phyloP scores from a whole-genome alignment of 2,888 invertebrate species.

The Drosophila koepferae region DNA sequence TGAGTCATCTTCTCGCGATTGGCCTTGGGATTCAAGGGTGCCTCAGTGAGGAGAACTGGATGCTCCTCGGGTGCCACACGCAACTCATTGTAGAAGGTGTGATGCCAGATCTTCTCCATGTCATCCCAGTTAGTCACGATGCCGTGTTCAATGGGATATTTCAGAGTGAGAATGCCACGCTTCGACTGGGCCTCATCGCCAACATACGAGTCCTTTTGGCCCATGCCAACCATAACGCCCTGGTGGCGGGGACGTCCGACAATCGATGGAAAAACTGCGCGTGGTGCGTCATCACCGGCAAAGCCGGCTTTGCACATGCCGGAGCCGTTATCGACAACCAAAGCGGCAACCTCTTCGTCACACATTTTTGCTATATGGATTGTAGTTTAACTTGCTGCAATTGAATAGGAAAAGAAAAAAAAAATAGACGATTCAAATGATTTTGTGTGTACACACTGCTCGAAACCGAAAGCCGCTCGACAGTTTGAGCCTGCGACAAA shows the following conservation, averaged over 20 bases:
- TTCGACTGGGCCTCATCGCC: conserved; percentile 95
- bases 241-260: conserved; percentile 96
- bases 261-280: conserved; percentile 95
- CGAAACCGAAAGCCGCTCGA: neutral
- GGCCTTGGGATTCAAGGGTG: conserved; percentile 95
- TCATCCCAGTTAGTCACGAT: conserved; percentile 99
- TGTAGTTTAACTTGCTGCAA: conserved; percentile 65
- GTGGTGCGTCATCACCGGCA: conserved; percentile 95
- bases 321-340: conserved; percentile 96
- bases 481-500: conserved; percentile 10
- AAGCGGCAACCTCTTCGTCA: conserved; percentile 98
- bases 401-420: conserved; percentile 10
- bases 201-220: conserved; percentile 95
- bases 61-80: conserved; percentile 98
- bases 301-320: conserved; percentile 98
- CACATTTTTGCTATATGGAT: conserved; percentile 88
- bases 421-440: conserved; percentile 29
- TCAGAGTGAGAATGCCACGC: conserved; percentile 95
- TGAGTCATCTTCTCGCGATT: conserved; percentile 96
- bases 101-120: conserved; percentile 99
- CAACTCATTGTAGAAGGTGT: conserved; percentile 99
- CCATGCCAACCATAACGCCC: conserved; percentile 97
- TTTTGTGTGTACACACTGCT: conserved; percentile 49
- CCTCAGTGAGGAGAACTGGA: conserved; percentile 94
- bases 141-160: conserved; percentile 98